Conservation (phyloP, 1,140 invertebrate genomes). For the Neodiprion lecontei region DNA sequence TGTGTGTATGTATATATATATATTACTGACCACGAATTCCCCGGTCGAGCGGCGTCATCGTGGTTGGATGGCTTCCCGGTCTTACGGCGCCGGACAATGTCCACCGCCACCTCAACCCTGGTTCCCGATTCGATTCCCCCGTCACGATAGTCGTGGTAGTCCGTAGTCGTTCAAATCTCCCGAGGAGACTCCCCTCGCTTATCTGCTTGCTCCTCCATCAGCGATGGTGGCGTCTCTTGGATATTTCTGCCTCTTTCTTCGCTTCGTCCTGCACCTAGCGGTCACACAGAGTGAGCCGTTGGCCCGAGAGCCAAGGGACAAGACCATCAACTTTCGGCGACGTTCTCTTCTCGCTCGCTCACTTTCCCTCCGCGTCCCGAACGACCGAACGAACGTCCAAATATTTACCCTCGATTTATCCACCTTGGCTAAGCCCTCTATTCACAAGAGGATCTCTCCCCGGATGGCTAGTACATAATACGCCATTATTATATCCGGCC, state of each 20-base stretch:
- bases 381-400: conserved; percentile 45
- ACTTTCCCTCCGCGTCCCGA: not conserved
- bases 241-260: conserved; percentile 16
- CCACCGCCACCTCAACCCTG: conserved; percentile 16
- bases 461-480: conserved; percentile 8
- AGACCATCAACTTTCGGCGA: not conserved
- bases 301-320: not conserved
- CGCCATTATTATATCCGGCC: conserved; percentile 4
- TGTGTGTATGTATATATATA: too few species aligned
- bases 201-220: conserved; percentile 17
- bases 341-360: not conserved
- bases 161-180: not conserved
- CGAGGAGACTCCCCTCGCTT: not conserved
- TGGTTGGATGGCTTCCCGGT: conserved; percentile 30
- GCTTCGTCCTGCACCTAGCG: not conserved
- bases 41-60: conserved; percentile 49
- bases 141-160: too few species aligned
- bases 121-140: too few species aligned
- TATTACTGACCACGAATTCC: too few species aligned
- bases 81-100: conserved; percentile 44
- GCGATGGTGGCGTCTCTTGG: not conserved
- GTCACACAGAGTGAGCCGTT: not conserved
- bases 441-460: conserved; percentile 25
- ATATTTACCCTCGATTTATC: conserved; percentile 50
- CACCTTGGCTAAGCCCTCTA: conserved; percentile 3